Percentiles rank a stretch among this genome's conserved stretches.
phyloP scores from a whole-genome alignment of 2,797 vertebrate species.

The Danio aesculapii region DNA sequence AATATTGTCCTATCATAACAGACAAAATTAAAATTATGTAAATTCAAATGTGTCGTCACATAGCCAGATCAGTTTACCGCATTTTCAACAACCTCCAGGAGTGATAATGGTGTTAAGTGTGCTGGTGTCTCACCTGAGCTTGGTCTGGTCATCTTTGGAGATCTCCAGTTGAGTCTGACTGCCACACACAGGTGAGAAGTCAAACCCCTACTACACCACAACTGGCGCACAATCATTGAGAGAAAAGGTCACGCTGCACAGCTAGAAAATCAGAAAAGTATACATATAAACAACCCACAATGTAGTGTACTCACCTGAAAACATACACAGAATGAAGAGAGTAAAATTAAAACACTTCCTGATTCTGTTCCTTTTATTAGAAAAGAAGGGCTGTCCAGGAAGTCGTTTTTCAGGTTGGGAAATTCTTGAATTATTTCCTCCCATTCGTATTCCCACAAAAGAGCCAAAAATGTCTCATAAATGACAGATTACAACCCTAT shows the following conservation, averaged over 20 bases:
- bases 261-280: constrained; percentile 22
- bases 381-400: not conserved
- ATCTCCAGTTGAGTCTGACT: constrained; percentile 49
- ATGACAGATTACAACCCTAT: no score
- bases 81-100: constrained; percentile 66
- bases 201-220: constrained; percentile 56
- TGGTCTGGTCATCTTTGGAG: constrained; percentile 71
- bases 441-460: not conserved
- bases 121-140: constrained; percentile 72
- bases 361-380: not conserved
- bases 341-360: constrained; percentile 1
- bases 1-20: no score
- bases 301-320: not conserved
- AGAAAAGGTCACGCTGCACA: constrained; percentile 14
- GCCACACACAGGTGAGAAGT: constrained; percentile 57
- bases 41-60: not conserved
- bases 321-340: not conserved
- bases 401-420: not conserved
- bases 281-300: constrained; percentile 13
- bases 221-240: constrained; percentile 69
- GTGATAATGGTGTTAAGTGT: not conserved
- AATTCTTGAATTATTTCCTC: not conserved
- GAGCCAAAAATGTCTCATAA: not conserved
- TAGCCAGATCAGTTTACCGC: no score
- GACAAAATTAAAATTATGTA: no score